Evolutionary conservation across 2,113 vertebrate genomes (phyloP).

Genomic region (Callithrix jacchus): DNA sequence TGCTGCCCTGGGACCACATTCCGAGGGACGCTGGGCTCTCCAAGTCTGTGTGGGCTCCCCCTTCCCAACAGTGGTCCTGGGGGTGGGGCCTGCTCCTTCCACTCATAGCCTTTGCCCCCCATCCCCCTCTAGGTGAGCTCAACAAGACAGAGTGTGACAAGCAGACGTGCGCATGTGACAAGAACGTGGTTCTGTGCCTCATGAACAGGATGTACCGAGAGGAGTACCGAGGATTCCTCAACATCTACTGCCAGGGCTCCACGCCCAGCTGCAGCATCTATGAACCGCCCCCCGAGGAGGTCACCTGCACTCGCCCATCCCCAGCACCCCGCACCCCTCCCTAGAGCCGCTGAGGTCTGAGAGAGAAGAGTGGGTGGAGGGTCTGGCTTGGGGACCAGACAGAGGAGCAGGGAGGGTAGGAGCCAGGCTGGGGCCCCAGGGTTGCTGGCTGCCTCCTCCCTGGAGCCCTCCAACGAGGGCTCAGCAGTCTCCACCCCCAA

Average conservation of each 20-base stretch:
- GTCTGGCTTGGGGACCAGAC: background rate
- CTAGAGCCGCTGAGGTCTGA: background rate
- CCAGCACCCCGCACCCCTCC: background rate
- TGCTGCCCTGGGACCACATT: fast-evolving
- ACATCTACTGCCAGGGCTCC: conserved; percentile 58
- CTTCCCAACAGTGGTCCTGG: background rate
- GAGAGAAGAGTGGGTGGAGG: background rate
- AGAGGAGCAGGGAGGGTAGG: background rate
- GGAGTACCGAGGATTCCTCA: conserved; percentile 43
- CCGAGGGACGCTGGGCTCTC: background rate
- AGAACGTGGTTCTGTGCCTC: conserved; percentile 59
- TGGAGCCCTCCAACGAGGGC: background rate
- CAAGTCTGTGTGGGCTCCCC: fast-evolving
- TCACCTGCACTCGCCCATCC: background rate
- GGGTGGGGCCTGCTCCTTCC: background rate
- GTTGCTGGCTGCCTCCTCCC: background rate
- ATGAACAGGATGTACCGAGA: background rate
- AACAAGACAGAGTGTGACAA: conserved; percentile 63
- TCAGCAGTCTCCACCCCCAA: background rate
- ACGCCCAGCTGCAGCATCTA: conserved; percentile 71
- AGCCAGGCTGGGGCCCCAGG: fast-evolving
- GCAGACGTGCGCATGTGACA: conserved; percentile 69
- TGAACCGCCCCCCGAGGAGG: background rate
- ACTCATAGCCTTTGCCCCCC: background rate
- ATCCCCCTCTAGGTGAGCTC: conserved; percentile 45